Evolutionary conservation across 1,140 invertebrate genomes (phyloP).

Genomic region (Drosophila ercepeae): DNA sequence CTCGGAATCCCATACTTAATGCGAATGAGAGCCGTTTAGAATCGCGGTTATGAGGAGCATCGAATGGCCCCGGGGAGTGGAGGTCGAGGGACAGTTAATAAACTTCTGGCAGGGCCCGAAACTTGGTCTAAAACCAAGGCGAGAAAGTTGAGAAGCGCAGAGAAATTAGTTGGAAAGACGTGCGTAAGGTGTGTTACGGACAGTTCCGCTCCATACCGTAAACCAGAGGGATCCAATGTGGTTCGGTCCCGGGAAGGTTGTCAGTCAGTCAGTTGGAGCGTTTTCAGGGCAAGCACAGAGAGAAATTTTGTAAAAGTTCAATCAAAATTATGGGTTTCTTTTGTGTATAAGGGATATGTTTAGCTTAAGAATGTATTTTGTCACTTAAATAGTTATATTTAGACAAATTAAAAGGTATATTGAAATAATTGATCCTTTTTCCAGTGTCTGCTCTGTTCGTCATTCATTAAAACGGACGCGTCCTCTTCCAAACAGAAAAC

Average conservation of each 20-base stretch:
- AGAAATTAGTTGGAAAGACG: slow-evolving; percentile 74
- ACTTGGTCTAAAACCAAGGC: slow-evolving; percentile 30
- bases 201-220: slow-evolving; percentile 39
- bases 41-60: slow-evolving; percentile 36
- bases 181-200: slow-evolving; percentile 69
- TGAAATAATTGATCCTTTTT: background rate
- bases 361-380: no score
- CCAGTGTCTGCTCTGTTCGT: slow-evolving; percentile 33
- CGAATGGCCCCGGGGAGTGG: slow-evolving; percentile 18
- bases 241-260: slow-evolving; percentile 20
- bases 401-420: background rate
- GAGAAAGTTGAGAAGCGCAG: slow-evolving; percentile 61
- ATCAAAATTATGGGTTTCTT: no score
- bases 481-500: slow-evolving; percentile 40
- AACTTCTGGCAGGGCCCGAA: slow-evolving; percentile 61
- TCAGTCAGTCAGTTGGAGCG: slow-evolving; percentile 27
- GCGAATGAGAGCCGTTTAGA: slow-evolving; percentile 69
- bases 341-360: no score
- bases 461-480: slow-evolving; percentile 57
- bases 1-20: slow-evolving; percentile 5
- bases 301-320: background rate
- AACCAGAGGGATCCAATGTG: slow-evolving; percentile 34
- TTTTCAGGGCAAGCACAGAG: background rate
- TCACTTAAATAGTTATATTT: no score
- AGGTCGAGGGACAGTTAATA: slow-evolving; percentile 44